Evolutionary conservation across 64 coral and sea anemone genomes (phyloP).

Genomic region (Hydrozoanthus tunicans): DNA sequence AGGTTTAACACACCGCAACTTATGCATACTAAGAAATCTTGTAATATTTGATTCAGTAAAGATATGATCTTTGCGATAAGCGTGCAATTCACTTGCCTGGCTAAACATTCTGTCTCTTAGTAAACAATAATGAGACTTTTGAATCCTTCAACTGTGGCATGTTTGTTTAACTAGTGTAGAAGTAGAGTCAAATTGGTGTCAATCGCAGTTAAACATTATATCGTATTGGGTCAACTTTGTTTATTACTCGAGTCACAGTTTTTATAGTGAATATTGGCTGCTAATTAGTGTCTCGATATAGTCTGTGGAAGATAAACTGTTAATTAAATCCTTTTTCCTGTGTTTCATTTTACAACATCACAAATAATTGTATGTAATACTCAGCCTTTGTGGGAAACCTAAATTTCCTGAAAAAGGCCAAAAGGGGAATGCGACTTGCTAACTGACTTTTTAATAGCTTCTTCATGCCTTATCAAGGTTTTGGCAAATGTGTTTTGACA

Average conservation of each 20-base stretch:
- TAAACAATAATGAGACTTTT: constrained; percentile 12
- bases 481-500: too few species aligned
- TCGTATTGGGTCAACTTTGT: not conserved
- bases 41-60: constrained; percentile 46
- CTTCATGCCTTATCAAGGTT: too few species aligned
- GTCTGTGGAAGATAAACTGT: too few species aligned
- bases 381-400: too few species aligned
- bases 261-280: not conserved
- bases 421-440: too few species aligned
- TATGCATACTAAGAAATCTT: constrained; percentile 9
- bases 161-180: constrained; percentile 33
- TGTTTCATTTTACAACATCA: too few species aligned
- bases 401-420: too few species aligned
- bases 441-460: too few species aligned
- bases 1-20: not conserved
- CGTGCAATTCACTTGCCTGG: not conserved
- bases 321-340: too few species aligned
- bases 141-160: constrained; percentile 21
- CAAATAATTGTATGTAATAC: too few species aligned
- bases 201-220: not conserved
- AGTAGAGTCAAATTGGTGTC: constrained; percentile 28
- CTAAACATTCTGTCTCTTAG: not conserved
- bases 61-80: constrained; percentile 29
- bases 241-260: not conserved
- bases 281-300: not conserved